A percentile compares a stretch with the other conserved stretches of the same genome.
Evolutionary conservation across 2,888 invertebrate genomes (phyloP).

Genomic region (Erebia aethiops): DNA sequence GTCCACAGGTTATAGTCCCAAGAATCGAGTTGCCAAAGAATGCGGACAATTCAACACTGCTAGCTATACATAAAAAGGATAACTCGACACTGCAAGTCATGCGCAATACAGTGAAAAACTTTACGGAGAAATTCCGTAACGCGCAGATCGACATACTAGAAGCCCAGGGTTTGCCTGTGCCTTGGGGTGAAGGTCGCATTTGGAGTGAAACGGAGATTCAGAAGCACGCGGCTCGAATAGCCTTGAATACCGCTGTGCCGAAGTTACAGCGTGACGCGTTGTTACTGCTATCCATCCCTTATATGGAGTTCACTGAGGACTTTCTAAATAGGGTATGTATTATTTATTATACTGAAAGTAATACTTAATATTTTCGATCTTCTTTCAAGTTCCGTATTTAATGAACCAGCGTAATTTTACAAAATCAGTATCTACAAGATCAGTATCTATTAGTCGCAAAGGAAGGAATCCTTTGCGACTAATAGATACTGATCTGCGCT

Average conservation of each 20-base stretch:
- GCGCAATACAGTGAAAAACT: constrained; percentile 39
- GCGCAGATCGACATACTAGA: constrained; percentile 42
- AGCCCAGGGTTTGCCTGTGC: constrained; percentile 18
- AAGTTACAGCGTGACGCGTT: constrained; percentile 89
- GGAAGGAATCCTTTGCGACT: no score
- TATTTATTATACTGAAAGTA: no score
- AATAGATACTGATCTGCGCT: no score
- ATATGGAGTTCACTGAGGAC: constrained; percentile 89
- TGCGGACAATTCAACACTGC: constrained; percentile 22
- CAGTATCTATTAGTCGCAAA: no score
- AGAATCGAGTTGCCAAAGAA: constrained; percentile 32
- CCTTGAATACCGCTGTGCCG: constrained; percentile 86
- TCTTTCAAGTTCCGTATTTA: no score
- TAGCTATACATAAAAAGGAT: constrained; percentile 18
- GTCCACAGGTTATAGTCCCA: constrained; percentile 36
- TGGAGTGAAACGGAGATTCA: constrained; percentile 83
- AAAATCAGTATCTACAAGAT: no score
- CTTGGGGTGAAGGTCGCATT: constrained; percentile 22
- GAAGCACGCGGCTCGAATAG: constrained; percentile 85
- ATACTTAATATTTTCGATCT: no score
- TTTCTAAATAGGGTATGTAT: constrained; percentile 93
- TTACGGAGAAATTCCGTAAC: constrained; percentile 39
- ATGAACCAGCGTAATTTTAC: no score
- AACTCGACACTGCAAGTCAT: constrained; percentile 32
- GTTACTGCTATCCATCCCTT: constrained; percentile 86